phyloP scores from a whole-genome alignment of 2,113 vertebrate species.

The Holacanthus passer region DNA sequence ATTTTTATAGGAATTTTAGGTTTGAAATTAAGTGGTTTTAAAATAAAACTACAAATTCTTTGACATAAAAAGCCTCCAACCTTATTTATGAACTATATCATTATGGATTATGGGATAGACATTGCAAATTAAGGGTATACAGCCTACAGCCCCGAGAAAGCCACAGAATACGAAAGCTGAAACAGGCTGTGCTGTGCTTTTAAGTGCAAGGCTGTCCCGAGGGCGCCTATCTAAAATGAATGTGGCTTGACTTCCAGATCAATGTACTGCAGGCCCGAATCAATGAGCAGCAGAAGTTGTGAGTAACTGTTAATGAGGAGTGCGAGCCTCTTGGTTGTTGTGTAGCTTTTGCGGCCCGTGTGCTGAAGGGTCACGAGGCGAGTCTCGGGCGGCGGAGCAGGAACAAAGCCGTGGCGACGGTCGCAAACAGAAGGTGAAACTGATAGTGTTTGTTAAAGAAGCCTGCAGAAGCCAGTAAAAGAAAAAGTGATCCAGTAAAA shows the following conservation, averaged over 20 bases:
- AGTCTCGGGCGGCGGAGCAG: background rate
- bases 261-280: conserved; percentile 77
- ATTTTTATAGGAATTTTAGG: no score
- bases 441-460: conserved; percentile 2
- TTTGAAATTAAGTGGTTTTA: no score
- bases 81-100: background rate
- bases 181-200: background rate
- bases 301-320: conserved; percentile 72
- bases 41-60: no score
- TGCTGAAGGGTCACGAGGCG: conserved; percentile 40
- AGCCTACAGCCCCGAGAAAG: conserved; percentile 7
- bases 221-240: conserved; percentile 65
- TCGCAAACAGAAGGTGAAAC: conserved; percentile 29
- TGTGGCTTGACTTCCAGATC: conserved; percentile 80
- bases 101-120: background rate
- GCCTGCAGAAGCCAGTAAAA: background rate
- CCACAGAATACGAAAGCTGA: conserved; percentile 5
- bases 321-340: conserved; percentile 47
- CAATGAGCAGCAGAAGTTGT: conserved; percentile 81
- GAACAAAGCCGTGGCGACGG: background rate
- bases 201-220: conserved; percentile 18
- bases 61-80: background rate
- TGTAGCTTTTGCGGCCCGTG: conserved; percentile 61
- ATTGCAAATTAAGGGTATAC: background rate
- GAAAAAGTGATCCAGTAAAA: no score